Evolutionary conservation across 2,888 invertebrate genomes (phyloP), one percentile per base, ranked within the genome.

Genomic region (Caenorhabditis sinica): DNA sequence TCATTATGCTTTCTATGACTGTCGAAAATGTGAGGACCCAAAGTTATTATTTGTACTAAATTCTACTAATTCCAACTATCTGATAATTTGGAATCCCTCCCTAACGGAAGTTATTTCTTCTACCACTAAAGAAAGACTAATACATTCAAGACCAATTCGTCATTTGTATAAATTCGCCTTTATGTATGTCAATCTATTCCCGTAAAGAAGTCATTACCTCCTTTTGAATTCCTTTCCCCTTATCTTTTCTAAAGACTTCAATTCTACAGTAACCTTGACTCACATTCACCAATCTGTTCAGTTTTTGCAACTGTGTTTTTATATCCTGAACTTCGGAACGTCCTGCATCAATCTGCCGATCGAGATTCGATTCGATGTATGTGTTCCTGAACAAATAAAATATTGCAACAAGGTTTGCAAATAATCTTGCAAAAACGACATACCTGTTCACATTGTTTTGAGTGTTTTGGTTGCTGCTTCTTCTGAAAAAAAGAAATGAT

Each of bases 321-420:
- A 86, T 86, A 63, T 86, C 83, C 53, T 83, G 71, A 13, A 86
- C 83, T 66, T 86, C 83, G 33, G 69, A 69, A 25, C 83, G 56
- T 28, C 83, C 83, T 17, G 75, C 83, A 13, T 86, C 83, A 25
- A 86, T 77, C 49, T 86, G 75, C 15, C 69, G 58, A 65, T 74
- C 75, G 33, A 75, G 45, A 23, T 25, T 63, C 45, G 69, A 33
- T 36, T 69, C 82, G 53, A 33, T 83, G 60, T 66, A 73, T 11
- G 77, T 45, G 45, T 83, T 83, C 51, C 83, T 74, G 60, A 75
- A 75, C 65, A 68, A 82, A 75, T 28, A 74, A 49, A 66, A 33
- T 28, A 25, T 69, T 43, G 60, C 58, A 56, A 63, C 36, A 49
- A 20, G 6, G 23, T n/a, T 49, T 33, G 11, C 51, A 40, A 25